Percentiles rank a stretch among this genome's conserved stretches.
Conservation (phyloP, 2,888 invertebrate species). For the Craniophora ligustri region DNA sequence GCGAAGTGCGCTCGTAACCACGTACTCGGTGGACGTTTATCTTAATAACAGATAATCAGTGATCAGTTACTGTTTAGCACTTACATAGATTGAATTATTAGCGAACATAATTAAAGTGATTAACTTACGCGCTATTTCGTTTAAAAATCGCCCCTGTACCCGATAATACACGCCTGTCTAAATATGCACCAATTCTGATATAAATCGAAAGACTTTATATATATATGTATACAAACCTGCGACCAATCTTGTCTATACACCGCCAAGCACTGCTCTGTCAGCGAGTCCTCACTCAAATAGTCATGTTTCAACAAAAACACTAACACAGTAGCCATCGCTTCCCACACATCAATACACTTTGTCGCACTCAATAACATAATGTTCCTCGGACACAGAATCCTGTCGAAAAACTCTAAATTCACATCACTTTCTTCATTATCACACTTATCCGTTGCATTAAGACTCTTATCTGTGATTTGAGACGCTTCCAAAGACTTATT, state of each 20-base stretch:
- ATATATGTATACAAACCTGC: slow-evolving; percentile 70
- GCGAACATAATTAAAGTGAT: too few species aligned
- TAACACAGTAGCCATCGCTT: slow-evolving; percentile 77
- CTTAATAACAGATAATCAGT: too few species aligned
- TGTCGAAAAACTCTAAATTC: slow-evolving; percentile 71
- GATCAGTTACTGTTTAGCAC: too few species aligned
- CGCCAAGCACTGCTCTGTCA: slow-evolving; percentile 91
- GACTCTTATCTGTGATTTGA: slow-evolving; percentile 4
- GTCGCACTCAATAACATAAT: slow-evolving; percentile 70
- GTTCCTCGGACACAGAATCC: slow-evolving; percentile 78
- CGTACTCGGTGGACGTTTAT: too few species aligned
- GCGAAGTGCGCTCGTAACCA: too few species aligned
- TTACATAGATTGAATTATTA: too few species aligned
- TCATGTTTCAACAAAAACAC: slow-evolving; percentile 85
- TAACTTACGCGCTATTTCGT: too few species aligned
- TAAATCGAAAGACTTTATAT: too few species aligned
- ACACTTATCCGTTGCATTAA: slow-evolving; percentile 7
- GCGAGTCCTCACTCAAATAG: slow-evolving; percentile 88
- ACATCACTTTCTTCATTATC: slow-evolving; percentile 36
- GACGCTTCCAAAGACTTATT: not conserved
- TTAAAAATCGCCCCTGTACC: too few species aligned
- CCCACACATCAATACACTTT: slow-evolving; percentile 71
- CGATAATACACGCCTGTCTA: too few species aligned
- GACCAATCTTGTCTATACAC: slow-evolving; percentile 92
- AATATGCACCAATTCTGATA: too few species aligned